Percentiles rank a stretch among this genome's conserved stretches.
Conservation (phyloP, 2,113 vertebrate genomes). For the Labeo rohita region DNA sequence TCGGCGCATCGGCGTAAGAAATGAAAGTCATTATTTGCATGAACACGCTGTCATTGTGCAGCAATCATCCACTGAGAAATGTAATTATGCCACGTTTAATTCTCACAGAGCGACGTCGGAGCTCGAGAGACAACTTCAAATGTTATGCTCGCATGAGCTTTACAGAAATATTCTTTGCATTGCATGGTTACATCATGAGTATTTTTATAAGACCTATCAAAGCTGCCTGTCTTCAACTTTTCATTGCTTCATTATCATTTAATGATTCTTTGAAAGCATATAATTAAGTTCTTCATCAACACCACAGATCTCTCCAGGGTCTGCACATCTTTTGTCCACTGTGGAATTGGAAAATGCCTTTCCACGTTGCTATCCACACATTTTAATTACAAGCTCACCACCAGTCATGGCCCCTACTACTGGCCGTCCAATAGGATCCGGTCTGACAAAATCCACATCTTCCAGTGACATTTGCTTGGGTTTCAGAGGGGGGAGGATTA, state of each 20-base stretch:
- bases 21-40: constrained; percentile 77
- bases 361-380: constrained; percentile 64
- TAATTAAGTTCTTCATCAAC: constrained; percentile 60
- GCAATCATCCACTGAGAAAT: constrained; percentile 72
- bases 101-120: constrained; percentile 53
- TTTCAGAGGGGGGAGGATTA: constrained; percentile 15
- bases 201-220: constrained; percentile 15
- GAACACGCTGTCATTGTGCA: constrained; percentile 75
- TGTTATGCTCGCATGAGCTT: constrained; percentile 16
- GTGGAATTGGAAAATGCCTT: constrained; percentile 57
- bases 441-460: constrained; percentile 19
- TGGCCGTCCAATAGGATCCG: constrained; percentile 11
- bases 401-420: constrained; percentile 52
- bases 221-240: constrained; percentile 35
- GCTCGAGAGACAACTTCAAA: constrained; percentile 18
- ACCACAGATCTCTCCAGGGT: constrained; percentile 65
- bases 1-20: constrained; percentile 53
- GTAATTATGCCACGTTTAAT: constrained; percentile 73
- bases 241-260: constrained; percentile 65
- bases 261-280: constrained; percentile 65
- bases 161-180: constrained; percentile 40
- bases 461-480: constrained; percentile 43
- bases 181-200: background rate
- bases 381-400: constrained; percentile 71
- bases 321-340: constrained; percentile 57